phyloP scores from a whole-genome alignment of 23 tunicate species.

The Ascidia mentula region DNA sequence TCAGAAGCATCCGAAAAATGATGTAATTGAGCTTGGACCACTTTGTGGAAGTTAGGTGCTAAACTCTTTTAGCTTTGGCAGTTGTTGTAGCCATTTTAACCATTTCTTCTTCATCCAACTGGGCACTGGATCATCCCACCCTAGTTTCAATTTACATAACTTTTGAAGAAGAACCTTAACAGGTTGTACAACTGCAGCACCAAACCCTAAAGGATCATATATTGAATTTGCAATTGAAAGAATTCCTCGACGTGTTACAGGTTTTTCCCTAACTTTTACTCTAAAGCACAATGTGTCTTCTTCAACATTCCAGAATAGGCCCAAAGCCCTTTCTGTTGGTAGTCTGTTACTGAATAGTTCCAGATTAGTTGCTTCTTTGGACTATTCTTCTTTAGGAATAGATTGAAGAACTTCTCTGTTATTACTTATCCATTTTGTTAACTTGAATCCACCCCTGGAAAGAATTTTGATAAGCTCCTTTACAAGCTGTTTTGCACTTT shows the following conservation, averaged over 20 bases:
- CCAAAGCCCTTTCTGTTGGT: slow-evolving; percentile 47
- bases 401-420: slow-evolving; percentile 22
- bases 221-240: slow-evolving; percentile 32
- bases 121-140: slow-evolving; percentile 44
- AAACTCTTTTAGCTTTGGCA: slow-evolving; percentile 16
- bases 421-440: slow-evolving; percentile 44
- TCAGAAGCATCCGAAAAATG: slow-evolving; percentile 57
- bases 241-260: neutral
- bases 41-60: slow-evolving; percentile 12
- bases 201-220: slow-evolving; percentile 49
- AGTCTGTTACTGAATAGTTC: slow-evolving; percentile 14
- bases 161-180: slow-evolving; percentile 38
- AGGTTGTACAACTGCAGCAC: slow-evolving; percentile 38
- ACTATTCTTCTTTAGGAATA: slow-evolving; percentile 30
- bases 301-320: slow-evolving; percentile 49
- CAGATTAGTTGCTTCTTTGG: slow-evolving; percentile 19
- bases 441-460: slow-evolving; percentile 35
- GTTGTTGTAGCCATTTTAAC: slow-evolving; percentile 11
- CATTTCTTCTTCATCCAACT: neutral
- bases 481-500: slow-evolving; percentile 24
- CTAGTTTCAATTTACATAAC: slow-evolving; percentile 17
- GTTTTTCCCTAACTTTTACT: slow-evolving; percentile 4
- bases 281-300: slow-evolving; percentile 38
- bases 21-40: slow-evolving; percentile 16
- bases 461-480: slow-evolving; percentile 5